Base-by-base conservation (phyloP, 2,888 invertebrate genomes). In the Gasteruption jaculator region DNA sequence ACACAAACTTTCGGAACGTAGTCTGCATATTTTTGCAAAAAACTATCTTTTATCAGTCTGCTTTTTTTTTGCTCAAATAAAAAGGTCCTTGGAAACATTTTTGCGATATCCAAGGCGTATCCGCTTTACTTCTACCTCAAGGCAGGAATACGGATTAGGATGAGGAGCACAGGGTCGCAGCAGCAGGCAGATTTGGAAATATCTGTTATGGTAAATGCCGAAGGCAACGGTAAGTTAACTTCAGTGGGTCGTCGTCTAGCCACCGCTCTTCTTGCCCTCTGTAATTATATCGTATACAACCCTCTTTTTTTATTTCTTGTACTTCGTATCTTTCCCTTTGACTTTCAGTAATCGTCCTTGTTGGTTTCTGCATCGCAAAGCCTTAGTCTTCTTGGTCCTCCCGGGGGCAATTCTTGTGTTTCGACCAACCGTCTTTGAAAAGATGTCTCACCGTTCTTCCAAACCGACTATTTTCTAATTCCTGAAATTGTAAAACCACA, bases 141-240 rank as follows among this genome's bases (percentile, higher is more conserved):
- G 64, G 64, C 64, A 57, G 58, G 64, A 63, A 63, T 63, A 64
- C 57, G 60, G 61, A 63, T 63, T 60, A 63, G 61, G 54, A 53
- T 45, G n/a, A n/a, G n/a, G n/a, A n/a, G n/a, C n/a, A n/a, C 51
- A 33, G 45, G 52, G 53, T 48, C 48, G 53, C 46, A 45, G 46
- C 48, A 41, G 51, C 48, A 49, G 50, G 51, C 50, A 56, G 62
- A 61, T 61, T 61, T 58, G 53, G 58, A 61, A 52, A n/a, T n/a
- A n/a, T n/a, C n/a, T n/a, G n/a, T n/a, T n/a, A n/a, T n/a, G n/a
- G n/a, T n/a, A n/a, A n/a, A 46, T 49, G 56, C 59, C 59, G 55
- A 55, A 44, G 62, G 58, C 60, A 54, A 56, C 57, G 50, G 50
- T 55, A 53, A 27, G 24, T 53, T 58, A 58, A 57, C 59, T 57